Evolutionary conservation across 1,140 invertebrate genomes (phyloP).

Genomic region (Goniozus legneri): DNA sequence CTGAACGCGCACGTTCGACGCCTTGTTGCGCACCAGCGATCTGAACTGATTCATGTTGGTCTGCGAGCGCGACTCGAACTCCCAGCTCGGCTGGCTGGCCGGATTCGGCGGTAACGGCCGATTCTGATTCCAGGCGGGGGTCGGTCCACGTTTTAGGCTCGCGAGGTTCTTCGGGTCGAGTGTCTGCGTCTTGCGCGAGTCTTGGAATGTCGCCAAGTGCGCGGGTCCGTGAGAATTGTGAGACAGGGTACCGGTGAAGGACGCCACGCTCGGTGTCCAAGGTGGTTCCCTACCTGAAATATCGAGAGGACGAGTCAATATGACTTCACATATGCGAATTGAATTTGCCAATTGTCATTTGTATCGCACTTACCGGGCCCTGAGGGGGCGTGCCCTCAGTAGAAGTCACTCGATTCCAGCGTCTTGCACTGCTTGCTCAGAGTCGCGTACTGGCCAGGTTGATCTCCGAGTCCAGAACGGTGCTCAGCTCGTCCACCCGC

Average conservation of each 20-base stretch:
- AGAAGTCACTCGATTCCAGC: slow-evolving; percentile 88
- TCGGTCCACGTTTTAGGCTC: slow-evolving; percentile 45
- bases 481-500: slow-evolving; percentile 53
- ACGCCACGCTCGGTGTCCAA: slow-evolving; percentile 51
- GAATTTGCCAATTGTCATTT: too few relatives aligned
- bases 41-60: slow-evolving; percentile 53
- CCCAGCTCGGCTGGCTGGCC: slow-evolving; percentile 41
- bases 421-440: slow-evolving; percentile 93
- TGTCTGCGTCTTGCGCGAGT: slow-evolving; percentile 50
- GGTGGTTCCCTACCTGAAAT: slow-evolving; percentile 48
- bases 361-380: slow-evolving; percentile 48
- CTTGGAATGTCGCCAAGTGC: slow-evolving; percentile 50
- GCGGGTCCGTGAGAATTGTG: slow-evolving; percentile 49
- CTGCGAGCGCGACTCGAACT: slow-evolving; percentile 50
- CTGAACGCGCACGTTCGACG: slow-evolving; percentile 44
- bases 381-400: slow-evolving; percentile 71
- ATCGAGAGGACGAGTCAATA: neutral
- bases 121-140: slow-evolving; percentile 48
- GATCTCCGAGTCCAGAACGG: slow-evolving; percentile 54
- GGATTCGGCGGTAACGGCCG: slow-evolving; percentile 45
- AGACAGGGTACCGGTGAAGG: slow-evolving; percentile 48
- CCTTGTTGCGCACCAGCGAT: slow-evolving; percentile 48
- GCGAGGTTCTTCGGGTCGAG: slow-evolving; percentile 51
- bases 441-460: slow-evolving; percentile 79
- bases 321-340: too few relatives aligned